Evolutionary conservation across 2,888 invertebrate species (phyloP).

Genomic region (Copidosoma aretas): DNA sequence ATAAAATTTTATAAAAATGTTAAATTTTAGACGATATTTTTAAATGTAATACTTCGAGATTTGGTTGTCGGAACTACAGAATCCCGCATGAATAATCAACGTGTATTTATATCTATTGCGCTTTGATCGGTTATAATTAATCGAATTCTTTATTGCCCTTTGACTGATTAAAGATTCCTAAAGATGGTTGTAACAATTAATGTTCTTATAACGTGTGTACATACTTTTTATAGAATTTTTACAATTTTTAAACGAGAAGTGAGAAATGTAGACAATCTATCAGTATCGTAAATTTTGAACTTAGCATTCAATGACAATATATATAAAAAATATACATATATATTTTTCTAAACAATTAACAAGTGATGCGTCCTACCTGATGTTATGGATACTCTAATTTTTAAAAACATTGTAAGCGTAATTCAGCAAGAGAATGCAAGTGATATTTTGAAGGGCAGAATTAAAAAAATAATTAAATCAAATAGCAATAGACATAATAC

Average conservation of each 20-base stretch:
- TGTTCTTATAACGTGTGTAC: no score
- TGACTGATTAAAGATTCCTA: neutral
- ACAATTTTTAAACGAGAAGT: neutral
- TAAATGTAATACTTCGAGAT: neutral
- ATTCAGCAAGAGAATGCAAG: conserved; percentile 14
- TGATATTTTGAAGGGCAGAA: neutral
- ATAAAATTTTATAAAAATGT: conserved; percentile 8
- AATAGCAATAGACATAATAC: conserved; percentile 51
- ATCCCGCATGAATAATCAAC: conserved; percentile 38
- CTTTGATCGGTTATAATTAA: conserved; percentile 43
- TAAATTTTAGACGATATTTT: neutral
- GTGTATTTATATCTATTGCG: conserved; percentile 47
- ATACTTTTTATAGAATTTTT: conserved; percentile 8
- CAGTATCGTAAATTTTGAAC: no score
- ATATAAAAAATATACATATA: no score
- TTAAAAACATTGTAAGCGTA: conserved; percentile 1
- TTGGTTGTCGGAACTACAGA: conserved; percentile 6
- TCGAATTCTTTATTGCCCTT: conserved; percentile 11
- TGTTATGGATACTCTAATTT: conserved; percentile 30
- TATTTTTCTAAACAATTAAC: no score
- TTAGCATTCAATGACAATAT: no score
- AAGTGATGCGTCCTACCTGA: conserved; percentile 28
- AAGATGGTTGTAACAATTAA: neutral
- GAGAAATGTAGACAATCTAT: neutral
- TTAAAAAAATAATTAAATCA: conserved; percentile 38